phyloP scores from a whole-genome alignment of 1,140 invertebrate species.

The Himalopsyche phryganea region DNA sequence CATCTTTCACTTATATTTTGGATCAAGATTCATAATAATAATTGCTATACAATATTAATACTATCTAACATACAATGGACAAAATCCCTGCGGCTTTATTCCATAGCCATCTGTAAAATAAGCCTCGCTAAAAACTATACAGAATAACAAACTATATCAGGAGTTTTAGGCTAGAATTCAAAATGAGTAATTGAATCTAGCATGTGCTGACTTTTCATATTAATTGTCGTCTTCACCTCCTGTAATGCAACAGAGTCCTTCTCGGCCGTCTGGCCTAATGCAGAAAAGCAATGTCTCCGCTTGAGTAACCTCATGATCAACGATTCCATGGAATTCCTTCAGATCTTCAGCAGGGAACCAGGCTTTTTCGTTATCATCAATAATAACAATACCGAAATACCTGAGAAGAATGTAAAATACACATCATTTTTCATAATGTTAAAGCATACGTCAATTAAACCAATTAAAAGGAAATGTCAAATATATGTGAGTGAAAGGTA shows the following conservation, averaged over 20 bases:
- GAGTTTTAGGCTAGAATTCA: no score
- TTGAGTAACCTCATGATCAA: constrained; percentile 73
- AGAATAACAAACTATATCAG: no score
- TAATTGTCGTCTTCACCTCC: constrained; percentile 51
- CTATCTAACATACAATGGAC: neutral
- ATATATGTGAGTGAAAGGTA: no score
- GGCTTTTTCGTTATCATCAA: constrained; percentile 86
- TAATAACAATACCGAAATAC: constrained; percentile 71
- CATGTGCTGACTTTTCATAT: neutral
- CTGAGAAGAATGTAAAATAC: constrained; percentile 52
- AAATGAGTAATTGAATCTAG: neutral
- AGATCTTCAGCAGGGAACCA: constrained; percentile 89
- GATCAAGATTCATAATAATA: no score
- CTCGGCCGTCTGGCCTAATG: constrained; percentile 75
- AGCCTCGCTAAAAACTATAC: neutral
- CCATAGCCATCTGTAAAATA: neutral
- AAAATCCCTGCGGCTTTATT: neutral
- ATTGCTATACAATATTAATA: no score
- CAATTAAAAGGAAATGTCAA: no score
- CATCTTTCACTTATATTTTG: no score
- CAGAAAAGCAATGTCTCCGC: constrained; percentile 80
- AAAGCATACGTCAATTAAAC: no score
- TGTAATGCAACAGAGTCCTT: constrained; percentile 79
- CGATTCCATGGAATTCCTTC: constrained; percentile 82
- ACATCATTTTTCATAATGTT: no score